Conservation (phyloP, 1,140 invertebrate species). For the Nebria ingens region DNA sequence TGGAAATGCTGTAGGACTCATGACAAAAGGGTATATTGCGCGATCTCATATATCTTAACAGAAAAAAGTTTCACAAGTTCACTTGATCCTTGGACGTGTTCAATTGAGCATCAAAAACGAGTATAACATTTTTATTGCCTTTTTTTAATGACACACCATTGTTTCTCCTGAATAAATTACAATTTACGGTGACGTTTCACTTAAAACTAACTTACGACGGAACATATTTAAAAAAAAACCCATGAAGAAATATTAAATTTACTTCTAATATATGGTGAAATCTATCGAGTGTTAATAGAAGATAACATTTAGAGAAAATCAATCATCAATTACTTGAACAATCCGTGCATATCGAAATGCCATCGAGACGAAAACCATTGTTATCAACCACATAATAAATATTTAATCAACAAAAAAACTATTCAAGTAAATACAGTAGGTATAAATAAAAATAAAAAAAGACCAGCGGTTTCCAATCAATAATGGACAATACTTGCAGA, state of each 20-base stretch:
- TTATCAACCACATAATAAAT: background rate
- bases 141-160: no score
- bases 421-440: background rate
- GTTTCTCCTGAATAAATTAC: no score
- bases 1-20: background rate
- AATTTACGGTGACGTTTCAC: no score
- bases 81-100: background rate
- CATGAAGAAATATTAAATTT: no score
- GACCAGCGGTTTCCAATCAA: background rate
- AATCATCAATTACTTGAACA: background rate
- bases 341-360: background rate
- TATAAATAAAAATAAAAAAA: no score
- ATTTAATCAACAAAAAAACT: background rate
- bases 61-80: background rate
- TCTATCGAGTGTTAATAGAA: no score
- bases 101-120: background rate
- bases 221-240: no score
- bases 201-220: no score
- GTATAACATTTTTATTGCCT: no score
- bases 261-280: no score
- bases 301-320: no score
- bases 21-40: background rate
- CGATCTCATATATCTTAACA: background rate
- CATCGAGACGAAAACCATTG: no score
- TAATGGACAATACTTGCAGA: background rate